These are phyloP conservation scores for Bubo blakistoni DNA, from an alignment of 2,113 vertebrate genomes.

Conservation along the genomic window DNA sequence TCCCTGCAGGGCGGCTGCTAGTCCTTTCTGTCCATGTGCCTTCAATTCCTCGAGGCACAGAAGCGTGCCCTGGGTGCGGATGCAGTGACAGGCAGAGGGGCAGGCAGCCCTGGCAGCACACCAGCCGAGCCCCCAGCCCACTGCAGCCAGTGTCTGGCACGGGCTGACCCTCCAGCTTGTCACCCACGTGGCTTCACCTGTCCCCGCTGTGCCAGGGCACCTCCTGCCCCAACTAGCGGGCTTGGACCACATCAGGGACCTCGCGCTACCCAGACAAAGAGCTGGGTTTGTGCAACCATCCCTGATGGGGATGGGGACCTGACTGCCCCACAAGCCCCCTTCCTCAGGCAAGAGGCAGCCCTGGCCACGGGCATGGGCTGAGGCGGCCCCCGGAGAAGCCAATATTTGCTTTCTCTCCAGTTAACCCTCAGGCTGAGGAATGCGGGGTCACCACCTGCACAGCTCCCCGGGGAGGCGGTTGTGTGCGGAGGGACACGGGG, in stretches of 20 bases:
- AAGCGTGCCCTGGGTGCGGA: accelerated
- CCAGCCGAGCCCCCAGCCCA: neutral
- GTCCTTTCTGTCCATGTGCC: neutral
- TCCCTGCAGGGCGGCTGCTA: accelerated
- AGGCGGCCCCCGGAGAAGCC: neutral
- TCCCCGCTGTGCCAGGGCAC: accelerated
- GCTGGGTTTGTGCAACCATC: neutral
- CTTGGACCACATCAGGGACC: neutral
- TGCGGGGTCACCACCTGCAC: conserved; percentile 59
- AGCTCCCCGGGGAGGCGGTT: neutral
- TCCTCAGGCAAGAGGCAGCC: neutral
- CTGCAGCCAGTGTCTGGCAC: neutral
- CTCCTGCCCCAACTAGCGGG: neutral
- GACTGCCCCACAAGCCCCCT: accelerated
- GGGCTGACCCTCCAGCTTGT: neutral
- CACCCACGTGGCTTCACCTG: accelerated
- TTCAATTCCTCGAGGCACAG: neutral
- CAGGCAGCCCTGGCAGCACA: neutral
- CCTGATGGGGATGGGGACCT: neutral
- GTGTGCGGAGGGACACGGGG: neutral
- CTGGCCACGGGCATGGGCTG: neutral
- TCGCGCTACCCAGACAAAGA: accelerated
- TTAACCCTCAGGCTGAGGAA: conserved; percentile 45
- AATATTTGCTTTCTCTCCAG: conserved; percentile 61
- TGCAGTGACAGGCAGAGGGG: neutral